Evolutionary conservation across 2,797 vertebrate genomes (phyloP), one percentile per base, ranked within the genome.

Genomic region (Protosalanx chinensis): DNA sequence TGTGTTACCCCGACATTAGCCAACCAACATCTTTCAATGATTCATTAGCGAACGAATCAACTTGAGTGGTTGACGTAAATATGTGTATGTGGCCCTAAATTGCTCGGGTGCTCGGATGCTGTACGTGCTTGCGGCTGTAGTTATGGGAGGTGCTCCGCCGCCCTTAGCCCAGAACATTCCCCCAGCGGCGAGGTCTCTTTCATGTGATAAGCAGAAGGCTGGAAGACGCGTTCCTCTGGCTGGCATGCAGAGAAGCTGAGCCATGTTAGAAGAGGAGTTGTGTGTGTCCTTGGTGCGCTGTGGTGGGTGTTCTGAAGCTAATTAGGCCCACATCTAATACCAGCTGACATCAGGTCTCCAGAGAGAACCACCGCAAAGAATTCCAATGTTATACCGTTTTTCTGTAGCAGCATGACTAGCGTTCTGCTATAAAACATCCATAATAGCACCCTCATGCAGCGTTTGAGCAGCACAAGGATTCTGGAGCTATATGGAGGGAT

Each of bases 211-310:
- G 66, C 23, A 70, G 6, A 64, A 49, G 64, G 23, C 82, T 77
- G 85, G 73, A 74, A 67, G 81, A 72, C 73, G 76, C 82, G 70
- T 73, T 85, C 18, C 46, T 58, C 82, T 82, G 71, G 70, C 79
- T 76, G 83, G 73, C 67, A 76, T 77, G 71, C 68, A 46, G 65
- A 10, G 41, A 35, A 8, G 2, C 64, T 1, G 67, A 76, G 66
- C 66, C 80, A 73, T 62, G 71, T 71, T 81, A 27, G 23, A 1
- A 27, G 37, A 71, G 83, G 49, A 53, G 74, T 89, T 84, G 69
- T 83, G 78, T 15, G 85, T 83, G 84, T 81, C 76, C 69, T 84
- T 77, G 82, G 82, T 77, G 75, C 85, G 85, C 83, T 84, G 81
- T 65, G 72, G 79, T 73, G 71, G 76, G 78, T 79, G 75, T 82